phyloP scores from a whole-genome alignment of 2,888 invertebrate genomes.

The Tholera decimalis region DNA sequence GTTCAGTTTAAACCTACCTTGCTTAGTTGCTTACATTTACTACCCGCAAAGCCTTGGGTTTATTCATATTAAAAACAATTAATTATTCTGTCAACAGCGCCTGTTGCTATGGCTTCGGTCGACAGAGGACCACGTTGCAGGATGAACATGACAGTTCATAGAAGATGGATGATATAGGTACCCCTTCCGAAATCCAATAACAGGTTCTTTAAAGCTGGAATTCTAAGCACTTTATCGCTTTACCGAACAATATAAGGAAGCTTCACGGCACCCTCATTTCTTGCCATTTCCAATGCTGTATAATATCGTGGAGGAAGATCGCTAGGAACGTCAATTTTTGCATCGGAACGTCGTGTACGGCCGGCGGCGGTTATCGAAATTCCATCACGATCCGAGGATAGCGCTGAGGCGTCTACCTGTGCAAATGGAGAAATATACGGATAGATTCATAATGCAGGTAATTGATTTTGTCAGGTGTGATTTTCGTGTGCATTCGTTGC shows the following conservation, averaged over 20 bases:
- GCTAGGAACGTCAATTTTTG: conserved; percentile 71
- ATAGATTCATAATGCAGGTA: conserved; percentile 23
- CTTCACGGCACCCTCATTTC: conserved; percentile 30
- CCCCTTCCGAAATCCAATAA: conserved; percentile 17
- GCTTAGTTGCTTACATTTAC: too few relatives aligned
- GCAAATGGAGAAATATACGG: conserved; percentile 53
- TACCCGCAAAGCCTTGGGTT: too few relatives aligned
- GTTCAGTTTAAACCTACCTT: neutral
- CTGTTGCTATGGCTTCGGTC: conserved; percentile 8
- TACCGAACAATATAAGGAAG: conserved; percentile 11
- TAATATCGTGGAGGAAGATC: conserved; percentile 50
- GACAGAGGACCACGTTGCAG: conserved; percentile 16
- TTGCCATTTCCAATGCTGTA: conserved; percentile 45
- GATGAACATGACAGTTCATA: conserved; percentile 5
- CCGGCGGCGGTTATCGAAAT: conserved; percentile 69
- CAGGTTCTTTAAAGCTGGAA: conserved; percentile 11
- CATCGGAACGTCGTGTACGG: conserved; percentile 67
- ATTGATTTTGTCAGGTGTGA: conserved; percentile 22
- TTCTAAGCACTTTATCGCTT: conserved; percentile 16
- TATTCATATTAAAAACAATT: conserved; percentile 17
- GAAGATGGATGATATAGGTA: conserved; percentile 14
- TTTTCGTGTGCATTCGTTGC: neutral
- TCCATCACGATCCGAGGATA: conserved; percentile 61
- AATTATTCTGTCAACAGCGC: conserved; percentile 9
- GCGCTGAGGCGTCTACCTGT: conserved; percentile 54